These are phyloP conservation scores for Bryconaethiops microstoma DNA, from an alignment of 2,797 vertebrate species.

Conservation along the genomic window DNA sequence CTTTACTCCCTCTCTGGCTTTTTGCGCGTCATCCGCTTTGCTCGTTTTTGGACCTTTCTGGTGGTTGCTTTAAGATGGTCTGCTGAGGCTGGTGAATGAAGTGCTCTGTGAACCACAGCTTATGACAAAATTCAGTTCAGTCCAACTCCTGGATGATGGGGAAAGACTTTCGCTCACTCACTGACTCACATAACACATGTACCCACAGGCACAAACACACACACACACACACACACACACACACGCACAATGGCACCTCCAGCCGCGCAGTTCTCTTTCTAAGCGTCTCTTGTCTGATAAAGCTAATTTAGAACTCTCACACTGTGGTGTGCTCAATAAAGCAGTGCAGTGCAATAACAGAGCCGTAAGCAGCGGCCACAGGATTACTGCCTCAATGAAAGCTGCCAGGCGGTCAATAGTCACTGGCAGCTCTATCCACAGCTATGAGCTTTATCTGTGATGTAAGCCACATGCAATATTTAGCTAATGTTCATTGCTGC, in stretches of 20 bases:
- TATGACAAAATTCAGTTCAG: background rate
- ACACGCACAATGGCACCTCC: background rate
- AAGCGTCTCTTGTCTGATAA: constrained; percentile 23
- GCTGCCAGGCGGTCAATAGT: constrained; percentile 29
- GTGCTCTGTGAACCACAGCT: background rate
- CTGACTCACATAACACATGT: background rate
- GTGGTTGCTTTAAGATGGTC: background rate
- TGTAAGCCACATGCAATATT: constrained; percentile 44
- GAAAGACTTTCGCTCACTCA: background rate
- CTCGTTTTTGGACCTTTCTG: background rate
- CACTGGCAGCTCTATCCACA: constrained; percentile 38
- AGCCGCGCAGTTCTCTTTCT: background rate
- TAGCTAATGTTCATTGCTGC: constrained; percentile 38
- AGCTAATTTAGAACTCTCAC: constrained; percentile 16
- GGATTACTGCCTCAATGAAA: constrained; percentile 41
- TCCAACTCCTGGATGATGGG: background rate
- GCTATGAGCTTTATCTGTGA: constrained; percentile 35
- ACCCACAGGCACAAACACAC: background rate
- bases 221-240: background rate
- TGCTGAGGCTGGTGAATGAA: background rate
- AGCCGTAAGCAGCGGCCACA: constrained; percentile 23
- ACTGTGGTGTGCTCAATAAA: constrained; percentile 28
- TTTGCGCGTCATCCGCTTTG: background rate
- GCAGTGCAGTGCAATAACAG: constrained; percentile 24
- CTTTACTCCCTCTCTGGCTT: constrained; percentile 1